Base-by-base conservation (phyloP, 2,797 vertebrate species). In the Spinibarbus caldwelli region DNA sequence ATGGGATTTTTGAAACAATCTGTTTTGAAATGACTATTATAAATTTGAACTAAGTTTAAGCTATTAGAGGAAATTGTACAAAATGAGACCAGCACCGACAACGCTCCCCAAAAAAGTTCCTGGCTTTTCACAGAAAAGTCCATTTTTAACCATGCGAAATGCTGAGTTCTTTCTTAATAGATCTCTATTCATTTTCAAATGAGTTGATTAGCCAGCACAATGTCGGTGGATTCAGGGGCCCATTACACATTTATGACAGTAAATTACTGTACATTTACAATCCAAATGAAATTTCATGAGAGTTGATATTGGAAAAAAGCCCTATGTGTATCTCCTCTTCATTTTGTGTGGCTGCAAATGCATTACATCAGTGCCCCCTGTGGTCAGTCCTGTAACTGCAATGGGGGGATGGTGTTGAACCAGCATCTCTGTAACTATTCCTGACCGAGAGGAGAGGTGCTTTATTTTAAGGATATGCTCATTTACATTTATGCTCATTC, bases 231-330 rank as follows among this genome's bases (percentile, higher is more conserved):
- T 95, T 95, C 94, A 94, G 95, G 95, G 94, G 92, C 93, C 95
- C 94, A 96, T 96, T 96, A 95, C 95, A 96, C 95, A 95, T 96
- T 96, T 95, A 95, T 96, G 95, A 95, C 94, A 94, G 95, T 95
- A 95, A 96, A 96, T 96, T 95, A 96, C 95, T 91, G 94, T 95
- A 95, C 95, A 96, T 96, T 96, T 96, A 96, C 95, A 95, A 96
- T 95, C 95, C 95, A 96, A 96, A 96, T 96, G 95, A 95, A 96
- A 96, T 95, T 95, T 96, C 95, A 95, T 93, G 94, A 95, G 94
- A 87, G 93, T 92, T 89, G 95, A 95, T 95, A 95, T 95, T 94
- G 94, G 93, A 83, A 87, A 94, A 94, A 87, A 87, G 73, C 59
- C 90, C 89, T 89, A 86, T 91, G 93, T 92, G 91, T 93, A 6